Conservation (phyloP, 2,888 invertebrate genomes). For the Merodon equestris region DNA sequence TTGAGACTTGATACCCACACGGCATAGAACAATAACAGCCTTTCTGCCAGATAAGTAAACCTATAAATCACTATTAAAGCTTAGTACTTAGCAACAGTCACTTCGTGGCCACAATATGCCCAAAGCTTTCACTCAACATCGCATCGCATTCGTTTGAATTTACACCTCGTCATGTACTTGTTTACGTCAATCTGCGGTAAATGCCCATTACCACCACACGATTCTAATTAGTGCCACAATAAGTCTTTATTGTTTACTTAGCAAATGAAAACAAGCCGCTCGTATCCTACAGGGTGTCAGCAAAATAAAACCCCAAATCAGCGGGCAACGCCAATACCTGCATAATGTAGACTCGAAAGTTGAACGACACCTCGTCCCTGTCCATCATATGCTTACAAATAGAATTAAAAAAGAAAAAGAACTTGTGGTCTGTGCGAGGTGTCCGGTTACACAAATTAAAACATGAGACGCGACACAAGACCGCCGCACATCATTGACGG, state of each 20-base stretch:
- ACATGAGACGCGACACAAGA: constrained; percentile 9
- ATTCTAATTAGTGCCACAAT: background rate
- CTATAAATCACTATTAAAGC: too few species aligned
- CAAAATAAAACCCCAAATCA: too few species aligned
- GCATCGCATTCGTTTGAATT: too few species aligned
- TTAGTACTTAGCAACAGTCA: too few species aligned
- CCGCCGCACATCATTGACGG: constrained; percentile 18
- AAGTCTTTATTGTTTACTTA: constrained; percentile 15
- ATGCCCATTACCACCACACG: background rate
- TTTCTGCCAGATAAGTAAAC: too few species aligned
- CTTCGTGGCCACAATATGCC: too few species aligned
- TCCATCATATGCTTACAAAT: constrained; percentile 5
- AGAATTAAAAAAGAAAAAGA: background rate
- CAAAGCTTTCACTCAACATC: too few species aligned
- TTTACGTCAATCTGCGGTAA: too few species aligned
- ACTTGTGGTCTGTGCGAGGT: background rate
- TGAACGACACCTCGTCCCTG: constrained; percentile 10
- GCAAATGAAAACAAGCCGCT: constrained; percentile 13
- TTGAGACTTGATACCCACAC: too few species aligned
- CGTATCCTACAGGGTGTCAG: background rate
- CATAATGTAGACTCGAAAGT: constrained; percentile 4
- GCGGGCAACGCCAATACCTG: background rate
- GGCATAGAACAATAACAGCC: too few species aligned
- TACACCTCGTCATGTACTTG: too few species aligned
- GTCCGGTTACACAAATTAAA: constrained; percentile 8